Conservation (phyloP, 2,797 vertebrate genomes). For the Semotilus atromaculatus region DNA sequence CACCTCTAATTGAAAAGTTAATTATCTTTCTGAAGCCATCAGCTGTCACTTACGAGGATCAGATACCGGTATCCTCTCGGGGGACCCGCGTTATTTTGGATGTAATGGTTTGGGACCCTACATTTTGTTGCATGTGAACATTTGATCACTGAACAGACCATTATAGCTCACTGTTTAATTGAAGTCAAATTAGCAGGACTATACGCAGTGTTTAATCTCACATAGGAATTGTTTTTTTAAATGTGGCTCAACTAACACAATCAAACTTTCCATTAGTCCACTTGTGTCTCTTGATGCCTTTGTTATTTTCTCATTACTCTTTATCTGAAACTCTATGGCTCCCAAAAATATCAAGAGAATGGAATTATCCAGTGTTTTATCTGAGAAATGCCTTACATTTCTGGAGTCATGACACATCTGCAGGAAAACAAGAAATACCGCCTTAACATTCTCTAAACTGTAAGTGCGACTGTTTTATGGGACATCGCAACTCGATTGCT, state of each 20-base stretch:
- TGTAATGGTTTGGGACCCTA: conserved; percentile 87
- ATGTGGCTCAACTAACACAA: conserved; percentile 88
- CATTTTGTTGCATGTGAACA: conserved; percentile 85
- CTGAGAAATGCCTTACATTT: neutral
- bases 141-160: conserved; percentile 91
- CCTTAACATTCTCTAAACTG: neutral
- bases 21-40: conserved; percentile 97
- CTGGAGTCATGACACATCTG: neutral
- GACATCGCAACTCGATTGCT: neutral
- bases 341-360: conserved; percentile 28
- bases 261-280: conserved; percentile 93
- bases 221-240: conserved; percentile 88
- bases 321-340: conserved; percentile 32
- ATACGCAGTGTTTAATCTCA: conserved; percentile 92
- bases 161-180: conserved; percentile 97
- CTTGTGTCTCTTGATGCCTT: conserved; percentile 82
- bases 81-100: conserved; percentile 86
- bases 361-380: conserved; percentile 19
- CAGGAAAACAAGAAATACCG: neutral
- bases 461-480: neutral
- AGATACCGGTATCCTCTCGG: conserved; percentile 81
- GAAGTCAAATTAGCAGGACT: conserved; percentile 94
- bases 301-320: conserved; percentile 68
- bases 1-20: conserved; percentile 96
- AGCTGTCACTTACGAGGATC: conserved; percentile 93